phyloP scores from a whole-genome alignment of 92 coral and sea anemone genomes.

The Porites evermanni region DNA sequence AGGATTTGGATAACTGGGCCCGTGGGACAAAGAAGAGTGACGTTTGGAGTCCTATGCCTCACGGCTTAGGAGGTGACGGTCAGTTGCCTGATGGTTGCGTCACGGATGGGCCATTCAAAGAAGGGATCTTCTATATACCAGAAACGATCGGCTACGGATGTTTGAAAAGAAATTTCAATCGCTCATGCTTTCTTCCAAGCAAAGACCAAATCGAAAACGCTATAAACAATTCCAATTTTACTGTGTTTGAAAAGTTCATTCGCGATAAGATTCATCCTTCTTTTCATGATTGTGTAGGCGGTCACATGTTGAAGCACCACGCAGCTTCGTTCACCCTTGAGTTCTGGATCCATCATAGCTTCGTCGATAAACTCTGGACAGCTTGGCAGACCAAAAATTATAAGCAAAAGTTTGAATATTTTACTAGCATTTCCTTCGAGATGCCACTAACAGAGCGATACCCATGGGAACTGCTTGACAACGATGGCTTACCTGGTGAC shows the following conservation, averaged over 20 bases:
- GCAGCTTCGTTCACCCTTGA: conserved; percentile 82
- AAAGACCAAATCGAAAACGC: conserved; percentile 26
- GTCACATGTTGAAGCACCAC: conserved; percentile 62
- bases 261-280: conserved; percentile 73
- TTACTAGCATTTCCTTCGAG: conserved; percentile 27
- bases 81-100: neutral
- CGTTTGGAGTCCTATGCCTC: too few relatives aligned
- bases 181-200: conserved; percentile 43
- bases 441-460: conserved; percentile 74
- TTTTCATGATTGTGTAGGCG: conserved; percentile 76
- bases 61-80: too few relatives aligned
- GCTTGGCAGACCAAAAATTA: conserved; percentile 71
- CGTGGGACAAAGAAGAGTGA: too few relatives aligned
- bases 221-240: conserved; percentile 31
- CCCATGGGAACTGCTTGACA: conserved; percentile 84
- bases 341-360: conserved; percentile 88
- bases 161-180: conserved; percentile 66
- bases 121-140: conserved; percentile 55
- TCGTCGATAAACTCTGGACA: conserved; percentile 89
- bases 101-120: conserved; percentile 65
- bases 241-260: conserved; percentile 54
- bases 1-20: conserved; percentile 13
- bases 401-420: conserved; percentile 61
- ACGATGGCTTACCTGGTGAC: conserved; percentile 72
- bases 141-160: conserved; percentile 69